Base-by-base conservation (phyloP, 2,888 invertebrate species). In the Papilio protenor region DNA sequence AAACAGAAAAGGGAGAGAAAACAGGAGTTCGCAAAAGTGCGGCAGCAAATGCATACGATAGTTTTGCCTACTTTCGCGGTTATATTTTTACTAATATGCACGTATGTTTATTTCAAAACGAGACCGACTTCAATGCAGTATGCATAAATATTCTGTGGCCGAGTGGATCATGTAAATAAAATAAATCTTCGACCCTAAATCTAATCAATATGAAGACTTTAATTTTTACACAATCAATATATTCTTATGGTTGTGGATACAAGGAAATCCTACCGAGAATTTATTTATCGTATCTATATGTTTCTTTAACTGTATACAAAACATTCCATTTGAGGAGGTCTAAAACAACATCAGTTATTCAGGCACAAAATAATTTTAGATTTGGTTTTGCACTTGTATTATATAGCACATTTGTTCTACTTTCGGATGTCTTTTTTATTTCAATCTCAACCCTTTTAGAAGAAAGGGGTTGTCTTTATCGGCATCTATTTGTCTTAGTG, bases 1-100 rank as follows among this genome's bases (percentile, higher is more conserved):
- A 97, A 96, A 88, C 98, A 98, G 90, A 97, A 97, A 88, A 96
- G 97, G 85, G 97, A 98, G 86, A 96, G 98, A 55, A 97, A 97
- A 92, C 96, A 97, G 90, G 98, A 98, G 82, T 98, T 98, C 85
- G 95, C 96, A 12, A 96, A 97, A 89, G 97, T 96, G 87, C 97
- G 97, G 85, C 96, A 96, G 86, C 96, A 97, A 87, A 95, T 97
- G n/a, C 96, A 96, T 86, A 97, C 97, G 1, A 93, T 98, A 79
- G 98, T 97, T 79, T 89, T 97, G 83, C 98, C 97, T 10, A 96
- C 96, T 76, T 87, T 97, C 80, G 96, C 95, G 72, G 96, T 96
- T 47, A 94, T 97, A 81, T 96, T 96, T 83, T 87, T 97, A 75
- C 91, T 97, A 75, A 97, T 98, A 83, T 96, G 96, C 77, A 95